Evolutionary conservation across 2,113 vertebrate genomes (phyloP), one percentile per base, ranked within the genome.

Genomic region (Callopanchax toddi): DNA sequence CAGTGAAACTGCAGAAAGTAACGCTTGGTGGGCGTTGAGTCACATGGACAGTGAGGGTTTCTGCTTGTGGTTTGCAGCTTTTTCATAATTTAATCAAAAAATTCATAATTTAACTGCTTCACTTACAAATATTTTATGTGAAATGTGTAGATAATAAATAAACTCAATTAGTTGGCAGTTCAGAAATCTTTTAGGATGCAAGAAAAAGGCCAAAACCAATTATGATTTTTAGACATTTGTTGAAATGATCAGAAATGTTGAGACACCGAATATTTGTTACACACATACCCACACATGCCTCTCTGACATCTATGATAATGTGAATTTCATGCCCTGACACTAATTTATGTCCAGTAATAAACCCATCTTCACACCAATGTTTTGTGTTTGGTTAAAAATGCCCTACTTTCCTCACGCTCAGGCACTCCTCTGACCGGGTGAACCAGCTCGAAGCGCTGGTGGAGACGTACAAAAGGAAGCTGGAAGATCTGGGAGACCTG

Each of bases 401-500:
- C 43, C 13, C 40, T 52, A 23, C 29, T 26, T 44, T 15, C 21
- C 34, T 48, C 49, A 66, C 45, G 67, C 58, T 20, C 83, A 97
- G 95, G 60, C 94, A 97, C 79, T 95, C 95, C 1, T 96, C 95
- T 0, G 93, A 96, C 87, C 92, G 93, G 3, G 95, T 95, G 9
- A 92, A 92, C 53, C 92, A 94, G 67, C 89, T 97, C 5, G 95
- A 97, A 79, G 87, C 93, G 0, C 88, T 94, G 42, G 94, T 96
- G 79, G 94, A 91, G 67, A 93, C 94, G 2, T 95, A 95, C 81
- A 93, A 93, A 71, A 90, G 93, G 57, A 95, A 95, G 78, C 89
- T 96, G 77, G 94, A 96, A 50, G 95, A 97, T 73, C 88, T 97
- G 82, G 91, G 93, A 4, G 95, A 97, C 84, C 90, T 97, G 75